Percentiles rank a stretch among this genome's conserved stretches.
phyloP scores from a whole-genome alignment of 2,113 vertebrate genomes.

The Platysternon megacephalum region DNA sequence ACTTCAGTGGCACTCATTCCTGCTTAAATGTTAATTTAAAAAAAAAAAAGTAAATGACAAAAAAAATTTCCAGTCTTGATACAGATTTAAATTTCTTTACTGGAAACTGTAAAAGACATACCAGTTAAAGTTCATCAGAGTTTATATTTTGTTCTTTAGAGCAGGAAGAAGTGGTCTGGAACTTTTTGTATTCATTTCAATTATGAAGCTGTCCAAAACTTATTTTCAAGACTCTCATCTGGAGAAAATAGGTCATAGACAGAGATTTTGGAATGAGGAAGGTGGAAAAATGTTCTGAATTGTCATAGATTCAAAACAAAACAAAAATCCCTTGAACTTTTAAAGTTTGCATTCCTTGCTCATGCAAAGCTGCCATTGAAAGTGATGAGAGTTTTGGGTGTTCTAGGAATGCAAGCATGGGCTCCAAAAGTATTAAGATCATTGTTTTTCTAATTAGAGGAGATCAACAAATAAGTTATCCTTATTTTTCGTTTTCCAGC shows the following conservation, averaged over 20 bases:
- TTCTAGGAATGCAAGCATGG: not conserved
- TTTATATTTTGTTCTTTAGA: not conserved
- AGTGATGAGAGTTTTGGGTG: not conserved
- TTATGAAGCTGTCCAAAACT: slow-evolving; percentile 34
- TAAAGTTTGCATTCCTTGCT: not conserved
- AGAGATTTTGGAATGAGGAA: not conserved
- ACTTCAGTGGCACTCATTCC: not conserved
- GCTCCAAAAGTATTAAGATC: not conserved
- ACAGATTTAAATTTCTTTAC: not conserved
- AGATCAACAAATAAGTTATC: not conserved
- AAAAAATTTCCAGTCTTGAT: not conserved
- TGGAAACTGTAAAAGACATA: slow-evolving; percentile 2
- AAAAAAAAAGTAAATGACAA: too few species aligned
- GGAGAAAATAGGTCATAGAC: slow-evolving; percentile 38
- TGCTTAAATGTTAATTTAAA: not conserved
- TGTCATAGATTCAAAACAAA: not conserved
- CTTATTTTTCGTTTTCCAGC: not conserved
- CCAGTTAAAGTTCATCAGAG: not conserved
- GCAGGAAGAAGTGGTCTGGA: slow-evolving; percentile 14
- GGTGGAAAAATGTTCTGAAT: slow-evolving; percentile 6
- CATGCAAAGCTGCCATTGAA: not conserved
- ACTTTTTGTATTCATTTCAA: slow-evolving; percentile 11
- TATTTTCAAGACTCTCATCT: slow-evolving; percentile 30
- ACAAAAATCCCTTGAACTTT: not conserved
- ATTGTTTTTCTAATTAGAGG: not conserved